phyloP scores from a whole-genome alignment of 2,797 vertebrate species.

The Phoeniculus purpureus region DNA sequence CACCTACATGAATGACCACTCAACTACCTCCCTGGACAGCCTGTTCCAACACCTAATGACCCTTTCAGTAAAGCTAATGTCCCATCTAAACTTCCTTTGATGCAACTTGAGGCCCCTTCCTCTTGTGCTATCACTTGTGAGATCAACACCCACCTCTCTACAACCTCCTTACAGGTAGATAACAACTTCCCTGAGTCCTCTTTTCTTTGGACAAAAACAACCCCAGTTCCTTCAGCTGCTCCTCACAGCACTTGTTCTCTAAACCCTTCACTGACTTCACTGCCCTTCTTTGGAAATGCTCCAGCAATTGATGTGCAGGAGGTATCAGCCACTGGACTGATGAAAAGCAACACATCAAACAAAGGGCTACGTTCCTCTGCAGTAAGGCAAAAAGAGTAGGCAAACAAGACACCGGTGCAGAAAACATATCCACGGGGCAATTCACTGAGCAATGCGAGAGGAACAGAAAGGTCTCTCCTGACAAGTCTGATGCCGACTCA shows the following conservation, averaged over 20 bases:
- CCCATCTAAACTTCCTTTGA: neutral
- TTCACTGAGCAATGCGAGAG: neutral
- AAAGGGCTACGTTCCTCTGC: neutral
- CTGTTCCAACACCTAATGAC: neutral
- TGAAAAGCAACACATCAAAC: neutral
- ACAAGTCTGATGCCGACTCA: neutral
- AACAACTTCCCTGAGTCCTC: too few relatives aligned
- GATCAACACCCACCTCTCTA: rapidly evolving
- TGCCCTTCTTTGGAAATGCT: neutral
- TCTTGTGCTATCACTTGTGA: neutral
- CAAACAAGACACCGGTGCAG: neutral
- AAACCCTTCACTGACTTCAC: neutral
- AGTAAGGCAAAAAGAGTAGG: neutral
- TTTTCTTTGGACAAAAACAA: too few relatives aligned
- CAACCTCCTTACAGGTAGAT: neutral
- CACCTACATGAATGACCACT: neutral
- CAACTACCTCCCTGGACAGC: neutral
- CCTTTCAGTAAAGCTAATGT: neutral
- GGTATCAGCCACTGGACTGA: neutral
- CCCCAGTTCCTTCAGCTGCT: too few relatives aligned
- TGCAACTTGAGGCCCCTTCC: rapidly evolving
- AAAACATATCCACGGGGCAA: neutral
- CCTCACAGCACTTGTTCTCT: neutral
- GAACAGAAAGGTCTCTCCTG: neutral
- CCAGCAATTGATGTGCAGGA: neutral